Base-by-base conservation (phyloP, 1,140 invertebrate genomes). In the Teleopsis dalmanni region DNA sequence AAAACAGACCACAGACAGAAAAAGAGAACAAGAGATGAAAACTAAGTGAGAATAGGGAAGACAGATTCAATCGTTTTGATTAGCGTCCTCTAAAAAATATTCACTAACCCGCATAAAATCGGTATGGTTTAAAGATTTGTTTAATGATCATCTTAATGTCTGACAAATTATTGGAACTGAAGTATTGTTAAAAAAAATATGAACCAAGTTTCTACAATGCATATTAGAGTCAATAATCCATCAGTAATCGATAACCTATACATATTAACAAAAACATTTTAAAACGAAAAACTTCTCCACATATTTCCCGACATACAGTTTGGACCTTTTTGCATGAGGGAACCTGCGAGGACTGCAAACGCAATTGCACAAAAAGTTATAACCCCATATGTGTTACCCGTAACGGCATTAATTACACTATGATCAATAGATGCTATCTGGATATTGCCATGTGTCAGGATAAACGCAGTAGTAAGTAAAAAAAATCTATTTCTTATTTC, bases 371-470 rank as follows among this genome's bases (percentile, higher is more conserved):
- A 5, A 53, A 50, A n/a, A 27, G 55, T 1, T 63, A 57, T 37
- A 47, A 58, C 7, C 63, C 63, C 4, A 35, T 66, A 33, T 66
- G 63, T 50, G 59, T 57, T n/a, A 58, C 29, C 18, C 50, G 59
- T 11, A 62, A 66, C 22, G 60, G 60, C 37, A 37, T 60, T 8
- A 47, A 55, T 14, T 57, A 66, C 40, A 66, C 63, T 7, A 62
- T 66, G 36, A 53, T 66, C 27, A 66, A 66, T 33, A 57, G 64
- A 23, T 66, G 63, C 29, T 66, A 60, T 25, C 37, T 62, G 44
- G 55, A 64, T 22, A 48, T 62, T 16, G 57, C 57, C 8, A 54
- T 61, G 33, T 66, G 63, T 52, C 58, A 56, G 50, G 58, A 64
- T 48, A 50, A 45, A 25, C 22, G 5, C 2, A 44, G 16, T 19